Percentiles rank a stretch among this genome's conserved stretches.
Conservation (phyloP, 2,113 vertebrate genomes). For the Alethe castanea region DNA sequence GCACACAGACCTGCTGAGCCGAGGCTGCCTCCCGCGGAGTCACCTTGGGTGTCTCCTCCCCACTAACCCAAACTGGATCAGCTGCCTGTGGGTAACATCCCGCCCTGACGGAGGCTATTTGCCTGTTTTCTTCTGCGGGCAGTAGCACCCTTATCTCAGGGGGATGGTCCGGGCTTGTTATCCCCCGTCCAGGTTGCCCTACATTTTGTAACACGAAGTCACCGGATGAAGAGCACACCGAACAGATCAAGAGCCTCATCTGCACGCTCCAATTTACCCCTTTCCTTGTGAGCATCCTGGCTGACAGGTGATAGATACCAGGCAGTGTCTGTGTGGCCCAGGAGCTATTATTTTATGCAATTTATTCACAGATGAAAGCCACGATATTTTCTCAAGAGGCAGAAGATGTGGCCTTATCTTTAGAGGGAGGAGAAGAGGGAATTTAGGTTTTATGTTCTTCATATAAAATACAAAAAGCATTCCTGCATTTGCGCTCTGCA, state of each 20-base stretch:
- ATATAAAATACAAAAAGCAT: not conserved
- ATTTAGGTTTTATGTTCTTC: not conserved
- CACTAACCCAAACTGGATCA: not conserved
- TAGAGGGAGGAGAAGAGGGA: not conserved
- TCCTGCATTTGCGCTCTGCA: not conserved
- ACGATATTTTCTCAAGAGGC: not conserved
- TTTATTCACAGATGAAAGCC: not conserved
- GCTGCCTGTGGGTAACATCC: rapidly evolving
- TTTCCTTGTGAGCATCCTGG: not conserved
- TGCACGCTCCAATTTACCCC: not conserved
- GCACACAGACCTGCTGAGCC: not conserved
- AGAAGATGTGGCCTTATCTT: not conserved
- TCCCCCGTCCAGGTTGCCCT: not conserved
- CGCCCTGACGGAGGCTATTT: not conserved
- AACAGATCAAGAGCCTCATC: not conserved
- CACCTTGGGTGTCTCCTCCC: not conserved
- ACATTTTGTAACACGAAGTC: not conserved
- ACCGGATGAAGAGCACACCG: not conserved
- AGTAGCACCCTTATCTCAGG: not conserved
- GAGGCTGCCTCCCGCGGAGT: not conserved
- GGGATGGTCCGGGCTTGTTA: not conserved
- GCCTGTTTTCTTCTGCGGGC: not conserved
- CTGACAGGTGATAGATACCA: not conserved
- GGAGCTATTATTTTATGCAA: not conserved
- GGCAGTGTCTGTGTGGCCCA: not conserved